Base-by-base conservation (phyloP, 2,888 invertebrate species). In the Apotomis betuletana region DNA sequence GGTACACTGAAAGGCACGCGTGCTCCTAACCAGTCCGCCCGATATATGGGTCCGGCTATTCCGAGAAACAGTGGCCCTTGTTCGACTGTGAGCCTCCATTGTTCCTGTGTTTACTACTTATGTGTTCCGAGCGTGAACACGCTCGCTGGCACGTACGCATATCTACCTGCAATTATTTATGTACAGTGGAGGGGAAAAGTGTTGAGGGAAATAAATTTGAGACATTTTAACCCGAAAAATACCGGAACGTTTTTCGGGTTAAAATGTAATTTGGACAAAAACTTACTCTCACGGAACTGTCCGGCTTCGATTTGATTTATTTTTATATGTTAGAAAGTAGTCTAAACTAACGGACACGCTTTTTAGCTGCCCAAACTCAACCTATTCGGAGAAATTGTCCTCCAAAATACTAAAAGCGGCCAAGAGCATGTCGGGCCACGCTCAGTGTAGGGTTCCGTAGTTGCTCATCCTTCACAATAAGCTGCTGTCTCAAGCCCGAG, bases 51-150 rank as follows among this genome's bases (percentile, higher is more conserved):
- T 80, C 83, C 82, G 81, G 74, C 77, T 83, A 79, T 90, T 87
- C 87, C 75, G 73, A 85, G 89, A 88, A 90, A 91, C 90, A 90
- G 89, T 86, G 84, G 90, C 83, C 83, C 83, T 89, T 90, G 87
- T 90, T 83, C 76, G 67, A 51, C 80, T 86, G 79, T 80, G 85
- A 83, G 83, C 75, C 77, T 51, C 81, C 80, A 88, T 90, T 90
- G 90, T 90, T 88, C 80, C 77, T 51, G 76, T 76, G 80, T 74
- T 76, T 75, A 73, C 67, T 58, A 54, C 62, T 52, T 67, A 68
- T 72, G 68, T 70, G 63, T 54, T 62, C 67, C 58, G 58, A 67
- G 77, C 76, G 81, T 77, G 75, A 78, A 88, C 89, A 85, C 87
- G 90, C 81, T 71, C 58, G 27, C 41, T 51, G 75, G 86, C 89